Evolutionary conservation across 1,140 invertebrate species (phyloP).

Genomic region (Penaeus japonicus): DNA sequence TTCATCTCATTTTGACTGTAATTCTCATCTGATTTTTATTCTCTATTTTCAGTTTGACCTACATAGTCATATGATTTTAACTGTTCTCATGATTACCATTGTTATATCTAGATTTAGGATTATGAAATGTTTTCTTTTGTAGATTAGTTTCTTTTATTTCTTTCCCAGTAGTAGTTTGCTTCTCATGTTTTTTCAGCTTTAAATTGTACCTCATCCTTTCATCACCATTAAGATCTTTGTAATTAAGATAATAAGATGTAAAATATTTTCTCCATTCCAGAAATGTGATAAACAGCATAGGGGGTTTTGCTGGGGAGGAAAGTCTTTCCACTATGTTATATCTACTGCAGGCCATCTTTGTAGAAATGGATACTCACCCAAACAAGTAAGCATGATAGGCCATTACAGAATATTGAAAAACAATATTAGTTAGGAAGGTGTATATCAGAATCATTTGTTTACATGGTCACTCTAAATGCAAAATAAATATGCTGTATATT

Average conservation of each 20-base stretch:
- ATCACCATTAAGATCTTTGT: neutral
- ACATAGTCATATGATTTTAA: too few relatives aligned
- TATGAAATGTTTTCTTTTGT: too few relatives aligned
- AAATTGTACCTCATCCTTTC: neutral
- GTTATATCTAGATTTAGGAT: too few relatives aligned
- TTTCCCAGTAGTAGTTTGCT: too few relatives aligned
- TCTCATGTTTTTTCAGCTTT: neutral
- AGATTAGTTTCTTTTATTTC: too few relatives aligned
- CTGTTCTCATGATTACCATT: too few relatives aligned
- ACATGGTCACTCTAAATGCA: neutral
- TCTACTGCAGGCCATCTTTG: conserved; percentile 58
- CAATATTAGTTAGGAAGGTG: neutral
- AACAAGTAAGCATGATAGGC: conserved; percentile 37
- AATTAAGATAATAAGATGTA: too few relatives aligned
- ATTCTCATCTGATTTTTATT: too few relatives aligned
- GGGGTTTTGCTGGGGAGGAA: conserved; percentile 53
- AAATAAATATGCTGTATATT: neutral
- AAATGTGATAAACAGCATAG: conserved; percentile 55
- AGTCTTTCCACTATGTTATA: conserved; percentile 51
- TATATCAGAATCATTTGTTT: neutral
- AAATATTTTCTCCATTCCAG: conserved; percentile 22
- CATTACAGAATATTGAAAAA: neutral
- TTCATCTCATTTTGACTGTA: too few relatives aligned
- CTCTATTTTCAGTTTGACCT: too few relatives aligned
- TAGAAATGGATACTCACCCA: conserved; percentile 57